These are phyloP conservation scores for Caenorhabditis remanei DNA, from an alignment of 1,140 invertebrate genomes.

Conservation along the genomic window DNA sequence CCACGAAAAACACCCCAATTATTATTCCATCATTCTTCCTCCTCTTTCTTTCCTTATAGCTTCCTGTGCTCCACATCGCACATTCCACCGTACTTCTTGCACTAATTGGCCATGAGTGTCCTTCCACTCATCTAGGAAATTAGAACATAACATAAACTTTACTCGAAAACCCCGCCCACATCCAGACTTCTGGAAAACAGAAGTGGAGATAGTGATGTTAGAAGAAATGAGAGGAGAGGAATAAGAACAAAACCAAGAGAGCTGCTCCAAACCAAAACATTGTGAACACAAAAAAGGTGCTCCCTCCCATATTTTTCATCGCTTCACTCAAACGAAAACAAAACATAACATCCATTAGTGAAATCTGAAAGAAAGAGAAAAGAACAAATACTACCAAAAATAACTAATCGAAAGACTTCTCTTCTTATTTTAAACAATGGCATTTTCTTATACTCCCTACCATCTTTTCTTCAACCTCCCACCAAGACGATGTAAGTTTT, in stretches of 20 bases:
- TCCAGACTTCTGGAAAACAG: neutral
- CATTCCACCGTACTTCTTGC: neutral
- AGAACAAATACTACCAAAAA: neutral
- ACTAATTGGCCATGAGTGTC: neutral
- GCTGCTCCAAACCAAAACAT: neutral
- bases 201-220: neutral
- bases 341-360: constrained; percentile 42
- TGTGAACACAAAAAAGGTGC: constrained; percentile 42
- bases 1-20: constrained; percentile 5
- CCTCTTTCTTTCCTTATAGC: neutral
- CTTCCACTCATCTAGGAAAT: neutral
- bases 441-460: constrained; percentile 46
- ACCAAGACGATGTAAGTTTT: constrained; percentile 42
- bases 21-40: neutral
- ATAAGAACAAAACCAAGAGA: neutral
- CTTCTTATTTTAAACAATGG: constrained; percentile 31
- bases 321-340: constrained; percentile 28
- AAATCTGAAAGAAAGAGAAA: constrained; percentile 31
- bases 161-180: too few species aligned
- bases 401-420: constrained; percentile 23
- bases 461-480: constrained; percentile 52
- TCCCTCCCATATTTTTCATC: neutral
- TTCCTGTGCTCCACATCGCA: neutral
- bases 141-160: too few species aligned
- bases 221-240: too few species aligned